Evolutionary conservation across 2,113 vertebrate species (phyloP).

Genomic region (Terrapene triunguis): DNA sequence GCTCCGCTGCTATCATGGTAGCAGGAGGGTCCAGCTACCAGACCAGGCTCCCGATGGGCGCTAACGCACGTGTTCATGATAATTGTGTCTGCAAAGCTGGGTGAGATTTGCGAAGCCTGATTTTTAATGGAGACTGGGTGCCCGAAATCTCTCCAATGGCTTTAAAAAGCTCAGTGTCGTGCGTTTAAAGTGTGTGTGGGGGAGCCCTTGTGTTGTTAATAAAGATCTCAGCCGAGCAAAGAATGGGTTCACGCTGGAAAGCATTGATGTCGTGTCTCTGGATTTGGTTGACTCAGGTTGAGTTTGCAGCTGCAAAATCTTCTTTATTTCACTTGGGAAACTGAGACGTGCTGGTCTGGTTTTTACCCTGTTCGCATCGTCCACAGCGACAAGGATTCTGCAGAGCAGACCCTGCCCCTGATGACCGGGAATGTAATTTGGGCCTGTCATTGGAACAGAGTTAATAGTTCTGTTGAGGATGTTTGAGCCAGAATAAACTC

Average conservation of each 20-base stretch:
- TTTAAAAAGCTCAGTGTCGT: not conserved
- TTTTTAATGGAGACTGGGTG: too few relatives aligned
- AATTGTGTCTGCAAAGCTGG: not conserved
- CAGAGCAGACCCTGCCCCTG: not conserved
- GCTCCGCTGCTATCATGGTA: not conserved
- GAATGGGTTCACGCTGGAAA: not conserved
- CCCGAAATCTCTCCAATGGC: not conserved
- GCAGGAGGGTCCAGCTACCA: not conserved
- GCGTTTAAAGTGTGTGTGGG: not conserved
- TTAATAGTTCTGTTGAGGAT: not conserved
- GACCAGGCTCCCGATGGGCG: not conserved
- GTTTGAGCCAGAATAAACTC: not conserved
- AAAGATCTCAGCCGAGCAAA: not conserved
- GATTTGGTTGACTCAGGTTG: not conserved
- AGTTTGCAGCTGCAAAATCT: not conserved
- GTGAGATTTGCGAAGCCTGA: not conserved
- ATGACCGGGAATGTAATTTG: not conserved
- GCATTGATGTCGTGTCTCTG: not conserved
- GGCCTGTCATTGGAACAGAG: not conserved
- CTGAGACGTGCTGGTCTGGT: not conserved
- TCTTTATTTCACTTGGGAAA: not conserved
- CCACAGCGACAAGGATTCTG: not conserved
- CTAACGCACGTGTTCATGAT: not conserved
- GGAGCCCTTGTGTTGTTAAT: not conserved
- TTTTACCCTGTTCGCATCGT: not conserved